Percentiles rank a stretch among this genome's conserved stretches.
These are phyloP conservation scores for Caenorhabditis wallacei DNA, from an alignment of 2,888 invertebrate species.

Conservation along the genomic window DNA sequence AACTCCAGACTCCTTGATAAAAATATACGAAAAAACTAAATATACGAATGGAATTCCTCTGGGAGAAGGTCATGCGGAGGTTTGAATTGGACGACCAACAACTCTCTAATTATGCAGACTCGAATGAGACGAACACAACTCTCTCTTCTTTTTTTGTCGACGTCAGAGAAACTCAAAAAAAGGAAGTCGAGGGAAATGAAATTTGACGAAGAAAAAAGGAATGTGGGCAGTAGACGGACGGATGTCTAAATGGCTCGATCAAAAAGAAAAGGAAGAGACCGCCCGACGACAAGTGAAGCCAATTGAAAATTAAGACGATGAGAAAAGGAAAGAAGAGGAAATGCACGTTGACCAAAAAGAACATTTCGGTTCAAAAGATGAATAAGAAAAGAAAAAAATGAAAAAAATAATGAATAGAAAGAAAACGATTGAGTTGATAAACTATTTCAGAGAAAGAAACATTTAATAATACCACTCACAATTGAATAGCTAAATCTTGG, in stretches of 20 bases:
- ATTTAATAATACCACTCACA: too few relatives aligned
- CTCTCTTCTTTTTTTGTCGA: background rate
- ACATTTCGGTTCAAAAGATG: background rate
- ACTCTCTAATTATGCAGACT: conserved; percentile 26
- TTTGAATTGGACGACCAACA: conserved; percentile 13
- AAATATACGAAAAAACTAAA: conserved; percentile 1
- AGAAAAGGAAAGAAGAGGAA: conserved; percentile 6
- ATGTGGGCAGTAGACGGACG: conserved; percentile 10
- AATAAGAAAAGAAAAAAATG: background rate
- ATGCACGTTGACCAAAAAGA: conserved; percentile 1
- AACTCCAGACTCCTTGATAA: conserved; percentile 4
- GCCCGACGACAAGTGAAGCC: conserved; percentile 37
- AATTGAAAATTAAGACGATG: conserved; percentile 5
- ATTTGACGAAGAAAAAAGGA: background rate
- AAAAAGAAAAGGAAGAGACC: conserved; percentile 17
- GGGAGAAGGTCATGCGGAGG: conserved; percentile 18
- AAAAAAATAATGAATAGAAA: too few relatives aligned
- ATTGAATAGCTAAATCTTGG: too few relatives aligned
- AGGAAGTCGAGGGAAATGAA: background rate
- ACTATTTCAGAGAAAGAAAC: too few relatives aligned
- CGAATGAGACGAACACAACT: conserved; percentile 7
- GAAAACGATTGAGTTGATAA: too few relatives aligned
- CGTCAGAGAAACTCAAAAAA: background rate
- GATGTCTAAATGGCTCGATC: conserved; percentile 36
- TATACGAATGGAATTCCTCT: conserved; percentile 3